Percentiles rank a stretch among this genome's conserved stretches.
Evolutionary conservation across 2,888 invertebrate species (phyloP).

Genomic region (Nomada hirtipes): DNA sequence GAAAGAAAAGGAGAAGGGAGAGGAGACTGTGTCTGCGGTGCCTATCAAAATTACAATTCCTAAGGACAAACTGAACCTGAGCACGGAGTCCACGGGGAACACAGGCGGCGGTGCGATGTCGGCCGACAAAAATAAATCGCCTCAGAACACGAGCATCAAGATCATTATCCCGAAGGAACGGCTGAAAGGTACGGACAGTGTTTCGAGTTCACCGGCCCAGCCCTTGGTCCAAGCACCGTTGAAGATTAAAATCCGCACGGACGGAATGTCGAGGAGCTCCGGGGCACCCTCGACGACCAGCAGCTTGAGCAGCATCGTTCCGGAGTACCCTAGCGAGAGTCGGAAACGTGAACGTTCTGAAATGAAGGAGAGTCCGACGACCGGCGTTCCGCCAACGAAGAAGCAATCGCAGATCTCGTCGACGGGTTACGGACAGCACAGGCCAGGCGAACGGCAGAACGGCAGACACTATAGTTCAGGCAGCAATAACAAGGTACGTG

Average conservation of each 20-base stretch:
- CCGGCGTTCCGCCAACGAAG: slow-evolving; percentile 66
- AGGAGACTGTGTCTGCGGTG: slow-evolving; percentile 87
- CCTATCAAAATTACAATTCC: slow-evolving; percentile 87
- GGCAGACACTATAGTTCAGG: slow-evolving; percentile 80
- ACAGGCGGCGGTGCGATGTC: slow-evolving; percentile 27
- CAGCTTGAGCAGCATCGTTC: slow-evolving; percentile 60
- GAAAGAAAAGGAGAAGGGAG: slow-evolving; percentile 84
- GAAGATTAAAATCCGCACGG: slow-evolving; percentile 93
- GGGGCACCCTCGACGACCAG: slow-evolving; percentile 68
- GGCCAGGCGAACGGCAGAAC: slow-evolving; percentile 80
- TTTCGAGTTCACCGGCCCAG: slow-evolving; percentile 82
- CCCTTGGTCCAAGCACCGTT: slow-evolving; percentile 82
- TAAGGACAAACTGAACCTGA: slow-evolving; percentile 86
- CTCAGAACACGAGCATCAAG: slow-evolving; percentile 86
- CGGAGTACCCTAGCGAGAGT: slow-evolving; percentile 67
- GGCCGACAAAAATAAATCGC: slow-evolving; percentile 67
- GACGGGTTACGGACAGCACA: slow-evolving; percentile 69
- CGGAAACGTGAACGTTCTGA: slow-evolving; percentile 83
- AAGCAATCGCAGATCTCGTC: slow-evolving; percentile 65
- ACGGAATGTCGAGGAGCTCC: slow-evolving; percentile 86
- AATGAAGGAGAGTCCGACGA: slow-evolving; percentile 81
- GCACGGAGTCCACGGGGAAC: slow-evolving; percentile 73
- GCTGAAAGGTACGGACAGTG: slow-evolving; percentile 86
- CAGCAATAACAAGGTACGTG: slow-evolving; percentile 84
- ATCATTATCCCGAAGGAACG: slow-evolving; percentile 93